phyloP scores from a whole-genome alignment of 2,888 invertebrate genomes.

The Euplexia lucipara region DNA sequence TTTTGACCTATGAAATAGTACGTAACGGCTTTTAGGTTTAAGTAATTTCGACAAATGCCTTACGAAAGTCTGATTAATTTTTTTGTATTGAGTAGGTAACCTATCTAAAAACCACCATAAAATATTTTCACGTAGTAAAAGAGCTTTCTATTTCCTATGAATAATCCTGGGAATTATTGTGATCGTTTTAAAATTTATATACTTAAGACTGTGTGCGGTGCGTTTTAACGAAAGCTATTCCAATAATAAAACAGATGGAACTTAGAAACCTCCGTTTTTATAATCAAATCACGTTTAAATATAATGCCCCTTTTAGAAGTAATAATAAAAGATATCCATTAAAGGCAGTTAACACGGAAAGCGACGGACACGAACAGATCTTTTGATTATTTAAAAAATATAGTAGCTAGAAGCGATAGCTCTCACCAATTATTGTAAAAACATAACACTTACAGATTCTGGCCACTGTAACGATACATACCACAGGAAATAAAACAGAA shows the following conservation, averaged over 20 bases:
- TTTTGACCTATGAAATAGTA: too few relatives aligned
- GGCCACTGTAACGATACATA: constrained; percentile 58
- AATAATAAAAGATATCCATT: background rate
- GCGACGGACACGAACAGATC: constrained; percentile 7
- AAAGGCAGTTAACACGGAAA: constrained; percentile 41
- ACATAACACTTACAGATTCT: constrained; percentile 37
- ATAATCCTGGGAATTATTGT: background rate
- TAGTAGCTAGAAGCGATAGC: constrained; percentile 53
- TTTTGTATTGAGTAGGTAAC: too few relatives aligned
- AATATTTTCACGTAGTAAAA: too few relatives aligned
- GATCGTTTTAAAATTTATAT: background rate
- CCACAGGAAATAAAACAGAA: constrained; percentile 35
- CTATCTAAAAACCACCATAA: too few relatives aligned
- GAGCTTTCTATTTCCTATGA: too few relatives aligned
- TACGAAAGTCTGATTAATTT: too few relatives aligned
- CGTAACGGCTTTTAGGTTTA: too few relatives aligned
- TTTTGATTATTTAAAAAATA: background rate
- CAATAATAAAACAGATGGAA: constrained; percentile 1
- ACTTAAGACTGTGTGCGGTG: constrained; percentile 11
- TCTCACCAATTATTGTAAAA: constrained; percentile 13
- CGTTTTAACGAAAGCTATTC: constrained; percentile 8
- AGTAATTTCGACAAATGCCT: too few relatives aligned
- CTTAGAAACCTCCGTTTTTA: background rate
- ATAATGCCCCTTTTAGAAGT: background rate
- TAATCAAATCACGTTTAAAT: background rate